phyloP scores from a whole-genome alignment of 2,888 invertebrate genomes.

The Sesamia inferens region DNA sequence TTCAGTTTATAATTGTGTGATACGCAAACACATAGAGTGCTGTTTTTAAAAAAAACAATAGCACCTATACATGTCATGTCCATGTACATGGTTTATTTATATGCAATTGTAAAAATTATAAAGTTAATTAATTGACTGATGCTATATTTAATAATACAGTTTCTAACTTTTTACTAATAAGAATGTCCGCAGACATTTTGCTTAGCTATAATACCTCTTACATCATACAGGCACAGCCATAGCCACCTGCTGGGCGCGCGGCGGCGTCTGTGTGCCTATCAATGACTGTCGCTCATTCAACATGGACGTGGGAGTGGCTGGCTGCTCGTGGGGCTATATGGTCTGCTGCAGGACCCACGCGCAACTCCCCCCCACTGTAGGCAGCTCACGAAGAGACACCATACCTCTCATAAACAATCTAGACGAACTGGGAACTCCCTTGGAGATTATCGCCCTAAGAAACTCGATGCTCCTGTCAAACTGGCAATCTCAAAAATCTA shows the following conservation, averaged over 20 bases:
- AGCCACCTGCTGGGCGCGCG: constrained; percentile 79
- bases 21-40: neutral
- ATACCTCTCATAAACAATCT: constrained; percentile 36
- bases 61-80: too few species aligned
- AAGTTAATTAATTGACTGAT: too few species aligned
- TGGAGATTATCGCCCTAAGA: constrained; percentile 58
- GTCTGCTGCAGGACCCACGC: constrained; percentile 74
- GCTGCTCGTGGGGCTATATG: constrained; percentile 69
- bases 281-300: constrained; percentile 63
- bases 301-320: constrained; percentile 71
- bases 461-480: constrained; percentile 50
- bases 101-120: too few species aligned
- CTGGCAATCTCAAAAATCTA: constrained; percentile 30
- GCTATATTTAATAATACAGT: neutral
- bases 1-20: neutral
- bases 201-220: neutral
- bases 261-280: constrained; percentile 74
- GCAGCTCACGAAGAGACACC: constrained; percentile 36
- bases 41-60: neutral
- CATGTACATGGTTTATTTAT: too few species aligned
- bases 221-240: constrained; percentile 64
- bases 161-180: neutral
- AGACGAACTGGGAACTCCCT: constrained; percentile 55
- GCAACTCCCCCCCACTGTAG: constrained; percentile 61
- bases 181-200: neutral